Evolutionary conservation across 2,888 invertebrate genomes (phyloP).

Genomic region (Halictus quadricinctus): DNA sequence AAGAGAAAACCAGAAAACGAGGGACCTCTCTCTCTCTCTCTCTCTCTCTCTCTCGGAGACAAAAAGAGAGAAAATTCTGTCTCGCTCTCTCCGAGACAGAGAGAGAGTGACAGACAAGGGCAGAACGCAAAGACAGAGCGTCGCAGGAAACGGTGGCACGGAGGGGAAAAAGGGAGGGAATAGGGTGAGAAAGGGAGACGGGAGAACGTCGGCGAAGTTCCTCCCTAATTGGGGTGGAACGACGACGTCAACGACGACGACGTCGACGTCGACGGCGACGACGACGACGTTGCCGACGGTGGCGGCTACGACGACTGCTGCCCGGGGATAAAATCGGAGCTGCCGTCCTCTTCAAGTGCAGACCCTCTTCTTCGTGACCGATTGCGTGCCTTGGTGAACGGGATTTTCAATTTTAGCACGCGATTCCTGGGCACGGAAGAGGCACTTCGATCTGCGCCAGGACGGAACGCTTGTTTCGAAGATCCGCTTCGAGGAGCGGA

Average conservation of each 20-base stretch:
- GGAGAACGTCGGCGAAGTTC: slow-evolving; percentile 70
- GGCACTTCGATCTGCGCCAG: slow-evolving; percentile 52
- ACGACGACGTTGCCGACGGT: slow-evolving; percentile 46
- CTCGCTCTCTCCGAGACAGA: slow-evolving; percentile 1
- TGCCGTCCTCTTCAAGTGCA: slow-evolving; percentile 63
- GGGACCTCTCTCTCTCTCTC: not conserved
- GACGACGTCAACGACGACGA: slow-evolving; percentile 55
- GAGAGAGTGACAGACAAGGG: slow-evolving; percentile 37
- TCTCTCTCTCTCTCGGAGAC: slow-evolving; percentile 14
- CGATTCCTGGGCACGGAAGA: slow-evolving; percentile 49
- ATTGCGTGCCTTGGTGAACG: slow-evolving; percentile 69
- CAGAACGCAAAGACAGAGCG: slow-evolving; percentile 17
- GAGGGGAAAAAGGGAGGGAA: slow-evolving; percentile 10
- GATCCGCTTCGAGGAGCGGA: slow-evolving; percentile 40
- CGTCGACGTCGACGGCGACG: not conserved
- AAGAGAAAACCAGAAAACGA: slow-evolving; percentile 15
- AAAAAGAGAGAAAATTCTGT: slow-evolving; percentile 25
- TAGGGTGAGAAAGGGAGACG: slow-evolving; percentile 35
- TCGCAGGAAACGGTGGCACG: slow-evolving; percentile 18
- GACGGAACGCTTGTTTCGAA: slow-evolving; percentile 49
- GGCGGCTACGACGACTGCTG: slow-evolving; percentile 45
- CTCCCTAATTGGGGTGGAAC: slow-evolving; percentile 79
- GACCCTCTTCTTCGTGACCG: slow-evolving; percentile 72
- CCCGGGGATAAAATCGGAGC: slow-evolving; percentile 74
- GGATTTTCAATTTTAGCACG: slow-evolving; percentile 67